Evolutionary conservation across 2,113 vertebrate species (phyloP).

Genomic region (Neoarius graeffei): DNA sequence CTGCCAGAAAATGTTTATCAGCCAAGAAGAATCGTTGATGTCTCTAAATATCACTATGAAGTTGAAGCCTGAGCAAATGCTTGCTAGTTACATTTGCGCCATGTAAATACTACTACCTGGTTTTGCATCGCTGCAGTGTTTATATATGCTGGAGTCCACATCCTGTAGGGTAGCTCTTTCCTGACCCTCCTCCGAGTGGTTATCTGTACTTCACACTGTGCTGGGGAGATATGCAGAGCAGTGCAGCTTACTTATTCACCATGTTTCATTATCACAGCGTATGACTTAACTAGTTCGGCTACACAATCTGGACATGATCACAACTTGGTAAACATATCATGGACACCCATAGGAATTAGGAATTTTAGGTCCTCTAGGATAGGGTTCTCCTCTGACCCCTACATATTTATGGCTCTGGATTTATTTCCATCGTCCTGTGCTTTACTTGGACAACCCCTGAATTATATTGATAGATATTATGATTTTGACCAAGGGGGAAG

Average conservation of each 20-base stretch:
- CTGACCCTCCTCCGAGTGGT: constrained; percentile 58
- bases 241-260: not conserved
- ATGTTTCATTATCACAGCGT: not conserved
- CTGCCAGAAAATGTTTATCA: not conserved
- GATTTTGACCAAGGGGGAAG: not conserved
- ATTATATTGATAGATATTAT: not conserved
- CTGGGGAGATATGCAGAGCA: not conserved
- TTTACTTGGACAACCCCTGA: not conserved
- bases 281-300: not conserved
- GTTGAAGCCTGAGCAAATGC: not conserved
- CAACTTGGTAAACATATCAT: not conserved
- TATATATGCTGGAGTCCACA: constrained; percentile 69
- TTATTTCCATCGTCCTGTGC: not conserved
- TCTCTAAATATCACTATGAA: not conserved
- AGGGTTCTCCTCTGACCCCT: too few species aligned
- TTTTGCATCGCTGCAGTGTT: constrained; percentile 58
- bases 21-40: not conserved
- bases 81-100: constrained; percentile 25
- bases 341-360: not conserved
- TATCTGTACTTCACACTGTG: constrained; percentile 36
- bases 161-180: constrained; percentile 62
- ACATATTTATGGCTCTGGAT: not conserved
- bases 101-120: constrained; percentile 59
- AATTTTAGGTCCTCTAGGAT: not conserved
- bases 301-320: too few species aligned